Evolutionary conservation across 2,113 vertebrate genomes (phyloP).

Genomic region (Lipophrys pholis): DNA sequence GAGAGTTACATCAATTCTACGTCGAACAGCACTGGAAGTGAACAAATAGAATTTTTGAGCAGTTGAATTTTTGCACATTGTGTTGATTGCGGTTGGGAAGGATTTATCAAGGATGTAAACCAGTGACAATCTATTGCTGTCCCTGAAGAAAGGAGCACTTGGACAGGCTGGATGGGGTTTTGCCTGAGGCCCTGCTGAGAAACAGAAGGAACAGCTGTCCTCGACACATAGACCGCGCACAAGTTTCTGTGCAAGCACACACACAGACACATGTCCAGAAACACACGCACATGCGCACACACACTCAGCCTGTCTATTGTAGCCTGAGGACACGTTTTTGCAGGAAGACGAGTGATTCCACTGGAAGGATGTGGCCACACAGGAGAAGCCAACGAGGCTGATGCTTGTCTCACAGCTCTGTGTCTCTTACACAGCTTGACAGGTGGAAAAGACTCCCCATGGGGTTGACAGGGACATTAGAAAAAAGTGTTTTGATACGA

Average conservation of each 20-base stretch:
- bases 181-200: slow-evolving; percentile 54
- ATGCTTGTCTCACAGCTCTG: background rate
- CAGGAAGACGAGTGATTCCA: slow-evolving; percentile 19
- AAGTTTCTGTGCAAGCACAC: slow-evolving; percentile 1
- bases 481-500: too few relatives aligned
- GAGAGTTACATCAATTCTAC: slow-evolving; percentile 15
- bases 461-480: too few relatives aligned
- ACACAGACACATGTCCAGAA: too few relatives aligned
- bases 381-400: background rate
- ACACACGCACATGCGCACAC: slow-evolving; percentile 6
- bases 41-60: slow-evolving; percentile 41
- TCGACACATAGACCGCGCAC: slow-evolving; percentile 63
- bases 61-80: slow-evolving; percentile 37
- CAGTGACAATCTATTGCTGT: slow-evolving; percentile 38
- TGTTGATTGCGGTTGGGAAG: slow-evolving; percentile 48
- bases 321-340: slow-evolving; percentile 37
- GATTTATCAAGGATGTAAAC: slow-evolving; percentile 47
- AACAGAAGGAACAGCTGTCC: slow-evolving; percentile 72
- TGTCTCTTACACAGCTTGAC: background rate
- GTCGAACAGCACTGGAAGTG: slow-evolving; percentile 40
- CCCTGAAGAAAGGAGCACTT: slow-evolving; percentile 46
- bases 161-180: slow-evolving; percentile 57
- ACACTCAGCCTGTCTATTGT: slow-evolving; percentile 34
- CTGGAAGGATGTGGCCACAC: slow-evolving; percentile 4
- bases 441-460: background rate